Conservation (phyloP, 2,888 invertebrate species). For the Drepanosiphum platanoidis region DNA sequence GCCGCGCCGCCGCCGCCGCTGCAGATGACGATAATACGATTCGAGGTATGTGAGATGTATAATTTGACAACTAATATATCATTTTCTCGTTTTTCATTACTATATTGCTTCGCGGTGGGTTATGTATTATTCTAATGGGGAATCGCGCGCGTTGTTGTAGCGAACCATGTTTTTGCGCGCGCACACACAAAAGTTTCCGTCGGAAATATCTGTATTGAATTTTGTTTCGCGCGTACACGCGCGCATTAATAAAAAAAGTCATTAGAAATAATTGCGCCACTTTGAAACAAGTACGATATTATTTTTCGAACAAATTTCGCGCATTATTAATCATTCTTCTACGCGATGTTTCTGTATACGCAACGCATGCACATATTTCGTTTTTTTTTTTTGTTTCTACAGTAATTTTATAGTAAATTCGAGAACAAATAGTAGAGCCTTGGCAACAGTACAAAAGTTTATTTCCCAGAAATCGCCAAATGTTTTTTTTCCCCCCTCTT, state of each 20-base stretch:
- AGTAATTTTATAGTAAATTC: conserved; percentile 23
- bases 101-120: not conserved
- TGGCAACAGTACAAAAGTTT: conserved; percentile 42
- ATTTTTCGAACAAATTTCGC: not conserved
- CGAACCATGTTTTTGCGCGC: not conserved
- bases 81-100: not conserved
- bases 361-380: not conserved
- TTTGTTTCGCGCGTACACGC: too few relatives aligned
- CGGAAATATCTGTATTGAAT: not conserved
- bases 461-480: conserved; percentile 17
- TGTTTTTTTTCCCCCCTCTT: conserved; percentile 4
- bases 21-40: not conserved
- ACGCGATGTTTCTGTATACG: too few relatives aligned
- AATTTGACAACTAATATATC: not conserved
- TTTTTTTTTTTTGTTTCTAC: not conserved
- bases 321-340: not conserved
- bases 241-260: not conserved
- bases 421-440: conserved; percentile 29
- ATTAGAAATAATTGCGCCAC: not conserved
- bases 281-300: not conserved
- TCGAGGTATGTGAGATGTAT: not conserved
- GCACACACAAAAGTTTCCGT: not conserved
- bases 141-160: not conserved
- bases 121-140: not conserved
- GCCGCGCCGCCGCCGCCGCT: too few relatives aligned